phyloP scores from a whole-genome alignment of 2,113 vertebrate species.

The Nestor notabilis region DNA sequence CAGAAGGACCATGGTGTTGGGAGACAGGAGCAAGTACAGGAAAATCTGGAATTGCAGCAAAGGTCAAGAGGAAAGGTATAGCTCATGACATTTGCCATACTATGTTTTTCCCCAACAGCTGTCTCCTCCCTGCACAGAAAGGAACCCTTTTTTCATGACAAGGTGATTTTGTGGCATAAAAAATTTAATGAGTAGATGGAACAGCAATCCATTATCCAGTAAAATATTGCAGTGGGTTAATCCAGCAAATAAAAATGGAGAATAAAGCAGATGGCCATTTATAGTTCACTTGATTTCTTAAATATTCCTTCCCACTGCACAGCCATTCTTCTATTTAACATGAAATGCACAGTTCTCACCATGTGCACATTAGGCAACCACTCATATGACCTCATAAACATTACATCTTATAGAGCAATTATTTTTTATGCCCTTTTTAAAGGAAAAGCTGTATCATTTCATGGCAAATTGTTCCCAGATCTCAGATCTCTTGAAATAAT shows the following conservation, averaged over 20 bases:
- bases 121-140: neutral
- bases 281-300: conserved; percentile 75
- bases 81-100: neutral
- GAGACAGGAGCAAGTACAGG: neutral
- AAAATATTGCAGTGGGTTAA: conserved; percentile 77
- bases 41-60: neutral
- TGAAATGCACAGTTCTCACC: conserved; percentile 70
- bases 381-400: conserved; percentile 69
- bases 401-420: conserved; percentile 58
- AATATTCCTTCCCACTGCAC: conserved; percentile 62
- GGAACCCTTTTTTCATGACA: conserved; percentile 48
- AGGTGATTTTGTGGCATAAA: conserved; percentile 10
- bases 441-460: conserved; percentile 41
- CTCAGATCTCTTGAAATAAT: conserved; percentile 27
- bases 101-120: neutral
- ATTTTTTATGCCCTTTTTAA: conserved; percentile 63
- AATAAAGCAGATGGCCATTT: conserved; percentile 75
- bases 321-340: conserved; percentile 70
- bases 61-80: conserved; percentile 19
- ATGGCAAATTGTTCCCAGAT: conserved; percentile 36
- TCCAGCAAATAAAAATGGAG: conserved; percentile 74
- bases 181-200: conserved; percentile 69
- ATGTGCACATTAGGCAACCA: conserved; percentile 70
- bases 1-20: neutral
- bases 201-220: conserved; percentile 70